A percentile compares a stretch with the other conserved stretches of the same genome.
phyloP scores from a whole-genome alignment of 2,888 invertebrate genomes.

The Cetonia aurata region DNA sequence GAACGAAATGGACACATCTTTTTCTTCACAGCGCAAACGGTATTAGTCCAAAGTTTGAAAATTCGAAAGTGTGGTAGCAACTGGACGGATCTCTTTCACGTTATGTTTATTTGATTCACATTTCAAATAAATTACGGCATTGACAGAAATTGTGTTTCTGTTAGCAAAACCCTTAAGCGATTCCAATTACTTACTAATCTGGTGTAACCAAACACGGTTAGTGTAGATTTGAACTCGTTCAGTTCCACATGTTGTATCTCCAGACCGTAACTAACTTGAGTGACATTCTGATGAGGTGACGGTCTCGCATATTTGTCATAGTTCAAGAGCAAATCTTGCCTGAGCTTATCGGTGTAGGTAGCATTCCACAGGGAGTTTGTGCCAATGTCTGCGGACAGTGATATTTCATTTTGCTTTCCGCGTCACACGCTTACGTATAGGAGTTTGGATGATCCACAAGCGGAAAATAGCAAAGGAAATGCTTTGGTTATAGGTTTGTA shows the following conservation, averaged over 20 bases:
- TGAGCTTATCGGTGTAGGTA: constrained; percentile 70
- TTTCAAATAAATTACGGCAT: no score
- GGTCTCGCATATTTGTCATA: constrained; percentile 72
- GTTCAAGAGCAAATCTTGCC: constrained; percentile 70
- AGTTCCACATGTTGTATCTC: constrained; percentile 75
- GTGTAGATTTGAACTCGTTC: constrained; percentile 73
- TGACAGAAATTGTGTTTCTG: background rate
- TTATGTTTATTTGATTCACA: no score
- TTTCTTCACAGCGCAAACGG: no score
- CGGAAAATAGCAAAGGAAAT: no score
- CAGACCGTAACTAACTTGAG: constrained; percentile 70
- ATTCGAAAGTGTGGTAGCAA: no score
- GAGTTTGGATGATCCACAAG: no score
- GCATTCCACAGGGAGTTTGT: constrained; percentile 69
- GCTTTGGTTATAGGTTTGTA: no score
- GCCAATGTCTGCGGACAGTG: constrained; percentile 55
- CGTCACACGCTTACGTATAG: no score
- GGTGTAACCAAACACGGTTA: constrained; percentile 73
- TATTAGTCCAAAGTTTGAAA: background rate
- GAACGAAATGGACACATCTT: no score
- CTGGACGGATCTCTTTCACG: no score
- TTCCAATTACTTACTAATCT: constrained; percentile 69
- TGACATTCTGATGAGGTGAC: constrained; percentile 68
- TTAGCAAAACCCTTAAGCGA: background rate
- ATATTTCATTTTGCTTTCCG: no score